Conservation (phyloP, 1,140 invertebrate species). For the Drosophila busckii region DNA sequence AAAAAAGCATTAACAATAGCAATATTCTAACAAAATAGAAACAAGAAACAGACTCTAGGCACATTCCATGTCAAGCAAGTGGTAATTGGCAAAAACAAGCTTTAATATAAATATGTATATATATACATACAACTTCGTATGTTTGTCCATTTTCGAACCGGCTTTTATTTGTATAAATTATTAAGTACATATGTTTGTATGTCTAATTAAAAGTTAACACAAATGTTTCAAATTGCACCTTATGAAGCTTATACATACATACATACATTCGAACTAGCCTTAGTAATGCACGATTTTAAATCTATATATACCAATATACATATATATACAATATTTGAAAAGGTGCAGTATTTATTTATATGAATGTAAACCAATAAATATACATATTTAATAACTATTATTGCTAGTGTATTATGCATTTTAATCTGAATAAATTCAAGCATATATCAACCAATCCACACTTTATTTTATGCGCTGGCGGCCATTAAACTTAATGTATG, state of each 20-base stretch:
- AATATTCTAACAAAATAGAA: not conserved
- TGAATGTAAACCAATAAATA: not conserved
- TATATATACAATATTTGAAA: constrained; percentile 7
- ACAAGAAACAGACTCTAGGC: not conserved
- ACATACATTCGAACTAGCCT: constrained; percentile 5
- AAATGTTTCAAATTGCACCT: not conserved
- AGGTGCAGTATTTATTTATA: not conserved
- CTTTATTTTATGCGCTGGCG: too few species aligned
- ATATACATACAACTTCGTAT: not conserved
- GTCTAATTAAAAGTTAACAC: constrained; percentile 3
- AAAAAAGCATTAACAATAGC: not conserved
- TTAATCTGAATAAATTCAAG: constrained; percentile 22
- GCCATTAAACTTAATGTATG: too few species aligned
- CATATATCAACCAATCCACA: constrained; percentile 10
- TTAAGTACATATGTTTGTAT: constrained; percentile 1
- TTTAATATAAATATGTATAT: not conserved
- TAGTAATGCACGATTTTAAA: constrained; percentile 12
- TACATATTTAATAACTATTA: constrained; percentile 1
- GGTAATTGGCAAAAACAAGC: not conserved
- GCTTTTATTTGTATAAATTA: constrained; percentile 1
- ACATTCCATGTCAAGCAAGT: constrained; percentile 20
- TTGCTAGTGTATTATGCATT: constrained; percentile 21
- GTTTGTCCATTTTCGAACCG: not conserved
- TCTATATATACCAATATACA: constrained; percentile 1
- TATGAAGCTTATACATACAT: not conserved